These are phyloP conservation scores for Sabellastarte sp. DNA, from an alignment of 2,888 invertebrate genomes.

Conservation along the genomic window DNA sequence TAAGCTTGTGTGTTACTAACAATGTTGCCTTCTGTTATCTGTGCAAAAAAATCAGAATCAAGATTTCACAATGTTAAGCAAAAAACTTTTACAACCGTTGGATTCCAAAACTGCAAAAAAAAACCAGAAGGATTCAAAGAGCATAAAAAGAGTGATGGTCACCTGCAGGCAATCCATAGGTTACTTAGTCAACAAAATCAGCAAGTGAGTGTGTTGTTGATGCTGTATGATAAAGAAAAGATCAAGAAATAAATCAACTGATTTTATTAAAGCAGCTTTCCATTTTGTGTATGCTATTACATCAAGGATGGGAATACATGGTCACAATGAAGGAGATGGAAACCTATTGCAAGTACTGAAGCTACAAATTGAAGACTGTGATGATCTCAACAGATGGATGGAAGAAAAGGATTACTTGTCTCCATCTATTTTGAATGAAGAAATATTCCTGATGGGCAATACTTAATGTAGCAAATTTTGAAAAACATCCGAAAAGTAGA, in stretches of 20 bases:
- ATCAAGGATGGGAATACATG: conserved; percentile 6
- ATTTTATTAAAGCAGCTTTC: background rate
- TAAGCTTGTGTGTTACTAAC: no score
- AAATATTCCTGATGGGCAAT: conserved; percentile 1
- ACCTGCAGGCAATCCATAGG: background rate
- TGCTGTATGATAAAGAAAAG: no score
- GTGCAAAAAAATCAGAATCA: no score
- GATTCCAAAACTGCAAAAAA: background rate
- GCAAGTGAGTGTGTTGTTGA: no score
- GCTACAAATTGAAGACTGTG: background rate
- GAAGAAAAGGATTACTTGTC: background rate
- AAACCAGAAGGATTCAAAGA: background rate
- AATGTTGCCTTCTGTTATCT: no score
- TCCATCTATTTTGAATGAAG: background rate
- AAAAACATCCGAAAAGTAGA: background rate
- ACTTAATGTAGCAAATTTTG: background rate
- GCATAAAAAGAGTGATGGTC: background rate
- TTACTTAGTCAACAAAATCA: no score
- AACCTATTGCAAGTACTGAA: conserved; percentile 4
- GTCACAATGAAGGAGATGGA: conserved; percentile 6
- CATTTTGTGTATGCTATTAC: background rate
- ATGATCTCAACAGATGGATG: background rate
- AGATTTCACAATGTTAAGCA: no score
- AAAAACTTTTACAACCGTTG: background rate
- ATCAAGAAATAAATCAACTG: background rate